These are phyloP conservation scores for Colletes latitarsis DNA, from an alignment of 1,140 invertebrate genomes.

Conservation along the genomic window DNA sequence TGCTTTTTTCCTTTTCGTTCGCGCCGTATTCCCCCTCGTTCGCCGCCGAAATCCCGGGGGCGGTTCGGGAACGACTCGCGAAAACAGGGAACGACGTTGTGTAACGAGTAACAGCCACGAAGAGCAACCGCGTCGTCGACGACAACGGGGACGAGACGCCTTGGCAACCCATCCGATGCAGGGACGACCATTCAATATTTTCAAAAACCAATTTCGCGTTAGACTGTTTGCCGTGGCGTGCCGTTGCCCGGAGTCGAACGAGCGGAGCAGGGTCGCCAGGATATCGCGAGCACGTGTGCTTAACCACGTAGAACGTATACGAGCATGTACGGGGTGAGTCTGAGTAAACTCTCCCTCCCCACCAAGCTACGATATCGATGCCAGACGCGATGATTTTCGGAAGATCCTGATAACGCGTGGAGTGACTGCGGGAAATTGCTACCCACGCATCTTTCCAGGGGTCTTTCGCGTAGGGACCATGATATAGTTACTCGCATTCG, in stretches of 20 bases:
- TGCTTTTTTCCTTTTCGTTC: neutral
- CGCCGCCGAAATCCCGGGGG: neutral
- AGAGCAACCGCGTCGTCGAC: neutral
- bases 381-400: constrained; percentile 21
- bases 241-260: constrained; percentile 22
- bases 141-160: neutral
- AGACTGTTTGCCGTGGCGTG: constrained; percentile 62
- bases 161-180: neutral
- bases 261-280: neutral
- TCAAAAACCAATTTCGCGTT: constrained; percentile 70
- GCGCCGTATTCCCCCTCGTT: neutral
- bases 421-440: neutral
- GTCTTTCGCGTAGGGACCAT: too few relatives aligned
- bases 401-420: neutral
- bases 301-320: constrained; percentile 66
- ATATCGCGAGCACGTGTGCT: constrained; percentile 68
- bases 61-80: neutral
- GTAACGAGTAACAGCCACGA: neutral
- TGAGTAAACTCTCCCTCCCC: constrained; percentile 22
- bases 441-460: neutral
- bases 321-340: constrained; percentile 35
- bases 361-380: constrained; percentile 13
- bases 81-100: neutral
- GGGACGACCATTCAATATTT: constrained; percentile 65
- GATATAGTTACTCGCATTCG: too few relatives aligned